Percentiles rank a stretch among this genome's conserved stretches.
phyloP scores from a whole-genome alignment of 2,888 invertebrate species.

The Tolmerus cingulatus region DNA sequence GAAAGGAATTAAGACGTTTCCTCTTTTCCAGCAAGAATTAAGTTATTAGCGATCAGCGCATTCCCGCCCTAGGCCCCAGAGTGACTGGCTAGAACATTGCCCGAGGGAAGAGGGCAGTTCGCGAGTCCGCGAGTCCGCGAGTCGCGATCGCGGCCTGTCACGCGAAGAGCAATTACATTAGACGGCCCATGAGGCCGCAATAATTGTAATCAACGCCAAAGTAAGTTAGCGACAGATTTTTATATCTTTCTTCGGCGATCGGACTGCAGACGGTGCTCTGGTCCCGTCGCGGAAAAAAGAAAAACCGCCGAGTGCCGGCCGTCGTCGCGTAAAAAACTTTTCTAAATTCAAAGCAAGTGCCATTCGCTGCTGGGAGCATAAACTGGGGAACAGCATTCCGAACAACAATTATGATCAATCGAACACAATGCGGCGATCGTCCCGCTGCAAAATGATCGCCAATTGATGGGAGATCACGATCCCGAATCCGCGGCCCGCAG shows the following conservation, averaged over 20 bases:
- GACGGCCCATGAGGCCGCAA: background rate
- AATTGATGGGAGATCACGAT: slow-evolving; percentile 9
- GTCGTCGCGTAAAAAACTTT: slow-evolving; percentile 42
- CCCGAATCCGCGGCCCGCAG: background rate
- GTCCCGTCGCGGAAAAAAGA: background rate
- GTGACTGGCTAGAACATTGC: background rate
- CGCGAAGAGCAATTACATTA: background rate
- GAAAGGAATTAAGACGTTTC: background rate
- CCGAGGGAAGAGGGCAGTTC: background rate
- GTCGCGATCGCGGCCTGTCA: background rate
- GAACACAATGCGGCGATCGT: slow-evolving; percentile 41
- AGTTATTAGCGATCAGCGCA: background rate
- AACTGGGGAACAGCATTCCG: slow-evolving; percentile 46
- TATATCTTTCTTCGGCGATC: slow-evolving; percentile 31
- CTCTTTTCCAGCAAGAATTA: background rate
- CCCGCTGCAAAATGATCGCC: slow-evolving; percentile 42
- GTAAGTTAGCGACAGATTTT: slow-evolving; percentile 39
- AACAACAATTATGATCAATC: slow-evolving; percentile 48
- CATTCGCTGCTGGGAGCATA: slow-evolving; percentile 15
- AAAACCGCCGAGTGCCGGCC: background rate
- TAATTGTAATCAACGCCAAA: slow-evolving; percentile 29
- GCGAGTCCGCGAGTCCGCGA: background rate
- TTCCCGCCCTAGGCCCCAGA: background rate
- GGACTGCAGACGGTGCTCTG: background rate
- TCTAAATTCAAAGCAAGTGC: slow-evolving; percentile 48